Evolutionary conservation across 2,797 vertebrate species (phyloP).

Genomic region (Australoheros facetus): DNA sequence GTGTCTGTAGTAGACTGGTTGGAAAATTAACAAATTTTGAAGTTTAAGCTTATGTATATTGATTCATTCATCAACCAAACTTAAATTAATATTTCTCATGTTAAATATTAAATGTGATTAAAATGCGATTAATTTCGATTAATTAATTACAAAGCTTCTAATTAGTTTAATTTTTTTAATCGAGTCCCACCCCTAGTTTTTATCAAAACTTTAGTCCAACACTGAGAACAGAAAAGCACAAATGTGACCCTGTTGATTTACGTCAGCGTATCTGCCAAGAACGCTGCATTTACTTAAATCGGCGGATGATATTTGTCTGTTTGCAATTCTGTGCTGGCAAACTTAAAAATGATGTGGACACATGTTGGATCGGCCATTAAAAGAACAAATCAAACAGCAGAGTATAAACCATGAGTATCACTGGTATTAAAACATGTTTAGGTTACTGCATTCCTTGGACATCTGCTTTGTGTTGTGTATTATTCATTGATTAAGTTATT

Average conservation of each 20-base stretch:
- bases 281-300: neutral
- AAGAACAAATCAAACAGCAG: neutral
- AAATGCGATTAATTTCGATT: no score
- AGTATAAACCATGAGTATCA: fast-evolving
- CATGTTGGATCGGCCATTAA: neutral
- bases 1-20: no score
- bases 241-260: no score
- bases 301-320: neutral
- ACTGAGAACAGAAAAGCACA: neutral
- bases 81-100: no score
- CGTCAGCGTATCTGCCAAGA: neutral
- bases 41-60: no score
- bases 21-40: no score
- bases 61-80: no score
- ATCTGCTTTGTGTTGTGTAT: neutral
- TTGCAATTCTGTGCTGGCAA: neutral
- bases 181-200: no score
- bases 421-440: neutral
- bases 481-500: neutral
- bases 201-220: neutral
- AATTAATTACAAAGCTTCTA: no score
- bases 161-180: no score
- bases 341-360: neutral
- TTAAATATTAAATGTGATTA: no score
- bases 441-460: neutral